Evolutionary conservation across 2,113 vertebrate species (phyloP).

Genomic region (Saccopteryx bilineata): DNA sequence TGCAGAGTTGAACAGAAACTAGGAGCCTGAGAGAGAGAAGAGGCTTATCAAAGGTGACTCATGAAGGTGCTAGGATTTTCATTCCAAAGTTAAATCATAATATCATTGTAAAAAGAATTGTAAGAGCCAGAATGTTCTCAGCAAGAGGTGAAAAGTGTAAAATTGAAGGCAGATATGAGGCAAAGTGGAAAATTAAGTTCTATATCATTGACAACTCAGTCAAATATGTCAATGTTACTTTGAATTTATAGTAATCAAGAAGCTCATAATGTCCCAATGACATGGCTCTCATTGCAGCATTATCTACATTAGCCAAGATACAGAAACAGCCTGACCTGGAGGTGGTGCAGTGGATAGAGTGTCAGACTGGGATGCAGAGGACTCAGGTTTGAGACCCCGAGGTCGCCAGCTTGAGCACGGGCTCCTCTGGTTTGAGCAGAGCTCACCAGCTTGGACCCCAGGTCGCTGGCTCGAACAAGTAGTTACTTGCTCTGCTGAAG

Average conservation of each 20-base stretch:
- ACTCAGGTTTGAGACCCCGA: no score
- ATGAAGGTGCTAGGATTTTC: not conserved
- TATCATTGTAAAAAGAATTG: not conserved
- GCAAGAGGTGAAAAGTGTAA: not conserved
- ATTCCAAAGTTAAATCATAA: slow-evolving; percentile 32
- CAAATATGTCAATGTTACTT: not conserved
- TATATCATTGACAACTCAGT: not conserved
- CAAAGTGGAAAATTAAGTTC: not conserved
- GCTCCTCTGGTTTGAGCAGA: no score
- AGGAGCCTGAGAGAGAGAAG: slow-evolving; percentile 36
- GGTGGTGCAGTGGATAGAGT: no score
- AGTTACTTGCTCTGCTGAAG: no score
- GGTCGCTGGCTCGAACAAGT: no score
- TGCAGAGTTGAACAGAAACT: not conserved
- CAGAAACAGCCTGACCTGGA: not conserved
- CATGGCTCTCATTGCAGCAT: not conserved
- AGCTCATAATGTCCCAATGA: not conserved
- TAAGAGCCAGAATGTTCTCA: not conserved
- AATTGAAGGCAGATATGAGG: not conserved
- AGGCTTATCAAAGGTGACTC: not conserved
- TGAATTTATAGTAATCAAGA: slow-evolving; percentile 15
- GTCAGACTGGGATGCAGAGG: no score
- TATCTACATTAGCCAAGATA: not conserved
- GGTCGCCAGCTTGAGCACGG: no score
- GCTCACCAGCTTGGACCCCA: no score